These are phyloP conservation scores for Sisyra terminalis DNA, from an alignment of 2,888 invertebrate genomes.

Conservation along the genomic window DNA sequence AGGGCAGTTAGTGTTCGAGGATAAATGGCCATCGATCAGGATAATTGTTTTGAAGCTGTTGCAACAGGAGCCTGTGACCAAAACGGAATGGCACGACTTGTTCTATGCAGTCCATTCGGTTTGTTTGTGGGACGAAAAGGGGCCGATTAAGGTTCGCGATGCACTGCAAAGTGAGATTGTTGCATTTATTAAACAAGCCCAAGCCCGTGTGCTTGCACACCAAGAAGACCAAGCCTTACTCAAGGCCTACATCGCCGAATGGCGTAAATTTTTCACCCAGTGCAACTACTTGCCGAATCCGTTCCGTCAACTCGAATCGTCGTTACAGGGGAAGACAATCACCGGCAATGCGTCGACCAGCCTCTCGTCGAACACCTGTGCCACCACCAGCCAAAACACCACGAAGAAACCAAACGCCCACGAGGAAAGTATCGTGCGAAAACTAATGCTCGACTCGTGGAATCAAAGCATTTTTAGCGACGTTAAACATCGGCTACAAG, in stretches of 20 bases:
- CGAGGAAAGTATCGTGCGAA: conserved; percentile 83
- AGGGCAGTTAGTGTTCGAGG: conserved; percentile 77
- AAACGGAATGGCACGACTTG: conserved; percentile 93
- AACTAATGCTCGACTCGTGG: conserved; percentile 98
- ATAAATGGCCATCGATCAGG: conserved; percentile 93
- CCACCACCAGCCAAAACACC: conserved; percentile 12
- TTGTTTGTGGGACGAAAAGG: conserved; percentile 95
- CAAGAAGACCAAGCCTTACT: conserved; percentile 89
- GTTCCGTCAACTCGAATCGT: conserved; percentile 81
- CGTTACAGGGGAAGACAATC: conserved; percentile 52
- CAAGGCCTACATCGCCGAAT: conserved; percentile 93
- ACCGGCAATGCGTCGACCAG: conserved; percentile 15
- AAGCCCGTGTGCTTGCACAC: conserved; percentile 75
- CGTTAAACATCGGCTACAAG: conserved; percentile 83
- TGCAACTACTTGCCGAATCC: conserved; percentile 94
- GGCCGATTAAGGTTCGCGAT: conserved; percentile 72
- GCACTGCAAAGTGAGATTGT: conserved; percentile 84
- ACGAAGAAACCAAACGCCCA: conserved; percentile 36
- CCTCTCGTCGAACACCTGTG: conserved; percentile 14
- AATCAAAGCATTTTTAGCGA: conserved; percentile 92
- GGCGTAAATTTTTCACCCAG: conserved; percentile 96
- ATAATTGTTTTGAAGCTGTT: conserved; percentile 86
- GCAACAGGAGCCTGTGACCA: conserved; percentile 85
- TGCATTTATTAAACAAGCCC: conserved; percentile 87
- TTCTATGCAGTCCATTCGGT: conserved; percentile 93